A percentile compares a stretch with the other conserved stretches of the same genome.
These are phyloP conservation scores for Berghia stephanieae DNA, from an alignment of 1,140 invertebrate species.

Conservation along the genomic window DNA sequence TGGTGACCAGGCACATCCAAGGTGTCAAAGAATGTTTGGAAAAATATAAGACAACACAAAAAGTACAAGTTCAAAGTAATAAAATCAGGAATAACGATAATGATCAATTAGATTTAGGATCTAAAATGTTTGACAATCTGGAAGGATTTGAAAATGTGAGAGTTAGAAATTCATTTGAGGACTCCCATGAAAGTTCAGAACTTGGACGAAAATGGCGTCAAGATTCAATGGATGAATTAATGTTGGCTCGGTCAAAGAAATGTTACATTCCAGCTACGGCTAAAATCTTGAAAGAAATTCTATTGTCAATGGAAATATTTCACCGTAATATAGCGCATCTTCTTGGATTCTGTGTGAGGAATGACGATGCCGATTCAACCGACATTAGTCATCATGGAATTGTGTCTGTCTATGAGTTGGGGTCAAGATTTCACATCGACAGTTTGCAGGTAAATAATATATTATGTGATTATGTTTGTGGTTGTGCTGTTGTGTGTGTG, in stretches of 20 bases:
- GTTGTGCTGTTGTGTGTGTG: too few species aligned
- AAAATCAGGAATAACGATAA: too few species aligned
- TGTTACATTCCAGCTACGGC: conserved; percentile 60
- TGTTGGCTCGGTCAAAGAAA: conserved; percentile 24
- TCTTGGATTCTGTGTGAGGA: conserved; percentile 61
- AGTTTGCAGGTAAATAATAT: conserved; percentile 43
- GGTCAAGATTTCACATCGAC: conserved; percentile 48
- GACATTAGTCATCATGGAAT: conserved; percentile 60
- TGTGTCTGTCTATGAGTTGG: conserved; percentile 56
- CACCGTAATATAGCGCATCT: conserved; percentile 56
- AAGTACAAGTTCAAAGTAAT: too few species aligned
- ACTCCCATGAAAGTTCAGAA: too few species aligned
- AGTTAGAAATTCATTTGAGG: too few species aligned
- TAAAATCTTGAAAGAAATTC: conserved; percentile 64
- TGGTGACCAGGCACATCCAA: conserved; percentile 61
- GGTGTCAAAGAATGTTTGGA: conserved; percentile 57
- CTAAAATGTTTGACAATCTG: too few species aligned
- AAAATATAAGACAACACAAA: too few species aligned
- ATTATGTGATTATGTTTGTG: too few species aligned
- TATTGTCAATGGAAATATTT: conserved; percentile 57
- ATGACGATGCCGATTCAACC: conserved; percentile 60
- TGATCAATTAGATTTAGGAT: too few species aligned
- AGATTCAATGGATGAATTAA: too few species aligned
- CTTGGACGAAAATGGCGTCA: too few species aligned
- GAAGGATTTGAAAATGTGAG: too few species aligned